A percentile compares a stretch with the other conserved stretches of the same genome.
Evolutionary conservation across 2,888 invertebrate genomes (phyloP).

Genomic region (Xestia xanthographa): DNA sequence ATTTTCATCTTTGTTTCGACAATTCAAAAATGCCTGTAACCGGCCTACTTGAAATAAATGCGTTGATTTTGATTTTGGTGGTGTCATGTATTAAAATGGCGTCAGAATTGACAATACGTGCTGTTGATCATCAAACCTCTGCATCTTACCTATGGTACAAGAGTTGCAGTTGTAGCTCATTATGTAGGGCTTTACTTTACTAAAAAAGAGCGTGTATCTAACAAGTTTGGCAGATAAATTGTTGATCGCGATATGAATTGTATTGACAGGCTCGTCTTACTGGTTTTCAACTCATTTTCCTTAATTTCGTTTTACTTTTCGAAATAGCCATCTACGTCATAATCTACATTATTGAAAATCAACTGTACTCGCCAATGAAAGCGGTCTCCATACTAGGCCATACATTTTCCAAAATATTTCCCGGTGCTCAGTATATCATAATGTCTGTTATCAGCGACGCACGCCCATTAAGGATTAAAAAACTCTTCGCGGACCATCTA

Average conservation of each 20-base stretch:
- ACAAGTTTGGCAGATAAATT: background rate
- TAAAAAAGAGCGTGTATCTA: background rate
- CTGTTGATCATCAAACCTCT: background rate
- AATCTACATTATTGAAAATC: background rate
- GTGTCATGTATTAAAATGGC: background rate
- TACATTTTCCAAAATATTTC: slow-evolving; percentile 73
- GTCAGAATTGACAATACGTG: background rate
- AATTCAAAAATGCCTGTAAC: too few species aligned
- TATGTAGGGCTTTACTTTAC: background rate
- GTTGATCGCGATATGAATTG: background rate
- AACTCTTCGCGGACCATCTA: slow-evolving; percentile 84
- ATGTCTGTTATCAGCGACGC: slow-evolving; percentile 79
- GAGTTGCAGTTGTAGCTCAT: background rate
- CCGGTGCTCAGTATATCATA: slow-evolving; percentile 80
- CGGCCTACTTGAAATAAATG: too few species aligned
- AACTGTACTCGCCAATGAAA: slow-evolving; percentile 5
- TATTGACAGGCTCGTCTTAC: background rate
- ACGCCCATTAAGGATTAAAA: slow-evolving; percentile 87
- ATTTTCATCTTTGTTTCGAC: too few species aligned
- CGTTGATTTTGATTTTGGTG: too few species aligned
- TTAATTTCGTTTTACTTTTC: background rate
- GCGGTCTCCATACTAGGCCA: slow-evolving; percentile 64
- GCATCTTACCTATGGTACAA: background rate
- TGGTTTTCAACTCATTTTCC: background rate
- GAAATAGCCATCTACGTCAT: background rate